Conservation (phyloP, 2,113 vertebrate species). For the Pseudorectes ferrugineus region DNA sequence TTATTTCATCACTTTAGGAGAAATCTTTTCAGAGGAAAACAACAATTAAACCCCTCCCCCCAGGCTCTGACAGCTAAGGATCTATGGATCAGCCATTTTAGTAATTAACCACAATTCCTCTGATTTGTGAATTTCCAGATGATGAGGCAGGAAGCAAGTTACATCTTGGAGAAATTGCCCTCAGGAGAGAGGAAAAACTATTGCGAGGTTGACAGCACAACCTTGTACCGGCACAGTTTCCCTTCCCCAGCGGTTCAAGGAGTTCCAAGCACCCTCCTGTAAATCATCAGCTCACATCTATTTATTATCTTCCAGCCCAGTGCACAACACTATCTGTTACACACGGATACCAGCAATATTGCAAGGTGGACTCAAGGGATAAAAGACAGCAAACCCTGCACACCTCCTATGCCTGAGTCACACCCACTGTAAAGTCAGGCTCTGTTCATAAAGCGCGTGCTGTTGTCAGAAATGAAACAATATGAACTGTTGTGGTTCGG, state of each 20-base stretch:
- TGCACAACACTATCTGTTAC: conserved; percentile 78
- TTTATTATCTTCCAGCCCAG: conserved; percentile 77
- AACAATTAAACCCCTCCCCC: conserved; percentile 43
- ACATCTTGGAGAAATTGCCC: conserved; percentile 65
- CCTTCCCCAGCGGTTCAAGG: conserved; percentile 69
- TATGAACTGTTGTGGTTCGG: not conserved
- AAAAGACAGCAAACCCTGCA: conserved; percentile 57
- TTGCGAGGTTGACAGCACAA: conserved; percentile 68
- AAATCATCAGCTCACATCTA: conserved; percentile 77
- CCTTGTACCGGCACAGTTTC: conserved; percentile 44
- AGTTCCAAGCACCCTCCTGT: conserved; percentile 74
- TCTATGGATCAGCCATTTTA: conserved; percentile 59
- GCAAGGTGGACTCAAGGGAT: conserved; percentile 66
- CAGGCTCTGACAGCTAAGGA: conserved; percentile 48
- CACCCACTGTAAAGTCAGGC: conserved; percentile 24
- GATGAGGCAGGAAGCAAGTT: conserved; percentile 63
- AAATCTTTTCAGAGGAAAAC: conserved; percentile 55
- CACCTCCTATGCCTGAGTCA: conserved; percentile 56
- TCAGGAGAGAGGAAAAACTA: conserved; percentile 63
- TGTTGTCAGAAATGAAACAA: conserved; percentile 22
- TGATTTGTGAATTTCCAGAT: conserved; percentile 71
- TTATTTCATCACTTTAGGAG: conserved; percentile 58
- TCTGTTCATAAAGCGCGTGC: conserved; percentile 1
- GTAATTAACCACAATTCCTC: conserved; percentile 71
- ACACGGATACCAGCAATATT: conserved; percentile 74